Percentiles rank a stretch among this genome's conserved stretches.
phyloP scores from a whole-genome alignment of 2,113 vertebrate genomes.

The Takifugu bimaculatus region DNA sequence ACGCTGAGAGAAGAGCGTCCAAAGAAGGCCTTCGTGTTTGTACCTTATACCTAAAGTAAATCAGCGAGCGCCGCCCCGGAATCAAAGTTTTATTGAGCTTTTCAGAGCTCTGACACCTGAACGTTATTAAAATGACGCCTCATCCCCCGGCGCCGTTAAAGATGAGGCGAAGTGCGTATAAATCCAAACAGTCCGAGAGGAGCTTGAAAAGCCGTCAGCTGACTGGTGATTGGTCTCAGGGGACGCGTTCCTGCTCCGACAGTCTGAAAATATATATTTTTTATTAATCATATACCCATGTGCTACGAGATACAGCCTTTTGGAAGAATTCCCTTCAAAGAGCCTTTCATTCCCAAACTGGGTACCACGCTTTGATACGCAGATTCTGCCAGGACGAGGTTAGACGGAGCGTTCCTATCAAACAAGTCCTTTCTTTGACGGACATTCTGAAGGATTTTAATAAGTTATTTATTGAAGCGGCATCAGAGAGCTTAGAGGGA shows the following conservation, averaged over 20 bases:
- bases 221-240: slow-evolving; percentile 26
- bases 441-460: neutral
- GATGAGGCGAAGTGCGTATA: slow-evolving; percentile 42
- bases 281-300: slow-evolving; percentile 19
- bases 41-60: too few species aligned
- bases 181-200: slow-evolving; percentile 46
- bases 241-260: slow-evolving; percentile 27
- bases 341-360: slow-evolving; percentile 40
- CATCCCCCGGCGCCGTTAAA: slow-evolving; percentile 60
- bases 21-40: too few species aligned
- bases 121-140: slow-evolving; percentile 66
- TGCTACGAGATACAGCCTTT: slow-evolving; percentile 30
- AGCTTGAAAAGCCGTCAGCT: slow-evolving; percentile 20
- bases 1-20: too few species aligned
- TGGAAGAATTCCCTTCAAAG: slow-evolving; percentile 30
- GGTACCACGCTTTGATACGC: slow-evolving; percentile 42
- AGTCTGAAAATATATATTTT: slow-evolving; percentile 19
- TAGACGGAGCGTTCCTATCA: slow-evolving; percentile 22
- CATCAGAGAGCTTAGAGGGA: slow-evolving; percentile 22
- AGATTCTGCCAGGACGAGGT: slow-evolving; percentile 11
- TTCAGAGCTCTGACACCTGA: slow-evolving; percentile 51
- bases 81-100: slow-evolving; percentile 33
- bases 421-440: neutral
- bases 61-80: too few species aligned
- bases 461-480: slow-evolving; percentile 20